phyloP scores from a whole-genome alignment of 2,888 invertebrate species.

The Eupithecia vulgata region DNA sequence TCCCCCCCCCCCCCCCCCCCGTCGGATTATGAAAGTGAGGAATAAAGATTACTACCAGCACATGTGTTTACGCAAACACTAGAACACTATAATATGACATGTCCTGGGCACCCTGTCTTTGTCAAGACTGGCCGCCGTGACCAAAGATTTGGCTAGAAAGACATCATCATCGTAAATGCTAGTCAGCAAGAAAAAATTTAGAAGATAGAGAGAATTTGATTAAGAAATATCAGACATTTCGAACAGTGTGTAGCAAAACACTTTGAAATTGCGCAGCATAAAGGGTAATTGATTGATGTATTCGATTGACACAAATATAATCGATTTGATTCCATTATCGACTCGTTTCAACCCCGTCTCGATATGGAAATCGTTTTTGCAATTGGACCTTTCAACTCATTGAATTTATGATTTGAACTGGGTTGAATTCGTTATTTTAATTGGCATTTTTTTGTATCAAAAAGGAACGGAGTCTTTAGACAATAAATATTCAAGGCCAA shows the following conservation, averaged over 20 bases:
- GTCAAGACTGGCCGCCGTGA: too few relatives aligned
- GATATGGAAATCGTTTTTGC: constrained; percentile 20
- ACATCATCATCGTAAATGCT: too few relatives aligned
- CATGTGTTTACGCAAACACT: too few relatives aligned
- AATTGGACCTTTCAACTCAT: constrained; percentile 16
- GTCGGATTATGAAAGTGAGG: too few relatives aligned
- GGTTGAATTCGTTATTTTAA: constrained; percentile 2
- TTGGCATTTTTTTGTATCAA: background rate
- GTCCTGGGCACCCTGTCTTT: too few relatives aligned
- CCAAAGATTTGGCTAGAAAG: too few relatives aligned
- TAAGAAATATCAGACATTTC: constrained; percentile 3
- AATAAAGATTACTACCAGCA: too few relatives aligned
- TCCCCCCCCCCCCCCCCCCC: too few relatives aligned
- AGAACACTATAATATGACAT: too few relatives aligned
- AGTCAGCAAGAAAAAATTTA: too few relatives aligned
- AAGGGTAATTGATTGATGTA: constrained; percentile 43
- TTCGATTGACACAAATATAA: constrained; percentile 41
- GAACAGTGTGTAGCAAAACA: constrained; percentile 21
- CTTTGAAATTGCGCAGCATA: constrained; percentile 23
- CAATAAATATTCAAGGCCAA: background rate
- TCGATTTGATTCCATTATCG: constrained; percentile 40
- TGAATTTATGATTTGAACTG: constrained; percentile 12
- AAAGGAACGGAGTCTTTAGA: background rate
- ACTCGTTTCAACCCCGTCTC: constrained; percentile 28
- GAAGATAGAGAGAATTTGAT: too few relatives aligned